These are phyloP conservation scores for Taurulus bubalis DNA, from an alignment of 2,113 vertebrate genomes.

Conservation along the genomic window DNA sequence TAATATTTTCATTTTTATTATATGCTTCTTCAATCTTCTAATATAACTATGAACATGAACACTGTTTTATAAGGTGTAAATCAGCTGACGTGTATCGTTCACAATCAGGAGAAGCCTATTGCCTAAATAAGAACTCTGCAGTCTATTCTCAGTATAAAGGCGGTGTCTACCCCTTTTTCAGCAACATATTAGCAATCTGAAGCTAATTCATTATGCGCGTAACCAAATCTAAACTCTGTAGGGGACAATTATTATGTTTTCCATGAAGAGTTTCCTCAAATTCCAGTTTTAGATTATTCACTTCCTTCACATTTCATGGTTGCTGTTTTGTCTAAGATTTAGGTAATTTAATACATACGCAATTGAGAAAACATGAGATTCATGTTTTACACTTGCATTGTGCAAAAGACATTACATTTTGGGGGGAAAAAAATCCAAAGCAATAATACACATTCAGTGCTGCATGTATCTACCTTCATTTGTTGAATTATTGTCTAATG, in stretches of 20 bases:
- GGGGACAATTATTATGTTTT: slow-evolving; percentile 18
- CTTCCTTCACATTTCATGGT: slow-evolving; percentile 24
- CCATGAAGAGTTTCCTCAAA: slow-evolving; percentile 2
- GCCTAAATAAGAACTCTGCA: neutral
- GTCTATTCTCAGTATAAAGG: neutral
- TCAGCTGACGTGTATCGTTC: neutral
- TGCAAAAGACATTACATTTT: slow-evolving; percentile 42
- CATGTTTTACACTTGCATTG: slow-evolving; percentile 26
- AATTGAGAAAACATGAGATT: slow-evolving; percentile 26
- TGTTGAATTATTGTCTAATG: slow-evolving; percentile 20
- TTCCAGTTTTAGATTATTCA: slow-evolving; percentile 16
- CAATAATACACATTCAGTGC: slow-evolving; percentile 38
- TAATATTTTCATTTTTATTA: neutral
- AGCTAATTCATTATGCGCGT: slow-evolving; percentile 7
- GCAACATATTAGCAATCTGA: slow-evolving; percentile 14
- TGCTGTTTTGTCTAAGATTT: slow-evolving; percentile 31
- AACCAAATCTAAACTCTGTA: slow-evolving; percentile 23
- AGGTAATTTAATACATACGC: slow-evolving; percentile 37
- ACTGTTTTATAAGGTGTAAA: neutral
- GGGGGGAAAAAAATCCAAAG: slow-evolving; percentile 15
- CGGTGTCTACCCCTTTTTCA: slow-evolving; percentile 4
- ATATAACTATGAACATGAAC: neutral
- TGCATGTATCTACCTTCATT: slow-evolving; percentile 27
- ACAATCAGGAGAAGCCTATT: neutral
- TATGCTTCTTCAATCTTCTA: neutral